phyloP scores from a whole-genome alignment of 2,797 vertebrate genomes.

The Liasis olivaceus region DNA sequence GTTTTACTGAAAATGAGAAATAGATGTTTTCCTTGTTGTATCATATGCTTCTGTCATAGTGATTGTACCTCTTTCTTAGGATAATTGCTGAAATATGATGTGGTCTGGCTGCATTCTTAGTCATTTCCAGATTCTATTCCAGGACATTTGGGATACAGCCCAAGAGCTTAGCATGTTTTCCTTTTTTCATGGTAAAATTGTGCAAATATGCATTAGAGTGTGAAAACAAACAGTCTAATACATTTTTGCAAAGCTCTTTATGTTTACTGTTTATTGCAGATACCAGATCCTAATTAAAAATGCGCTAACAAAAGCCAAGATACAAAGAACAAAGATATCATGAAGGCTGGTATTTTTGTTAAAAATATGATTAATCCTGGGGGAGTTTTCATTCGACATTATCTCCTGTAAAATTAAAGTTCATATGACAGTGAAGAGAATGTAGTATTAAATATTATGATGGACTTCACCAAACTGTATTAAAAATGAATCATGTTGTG shows the following conservation, averaged over 20 bases:
- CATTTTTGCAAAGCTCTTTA: conserved; percentile 89
- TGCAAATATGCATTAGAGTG: conserved; percentile 89
- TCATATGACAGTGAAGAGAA: conserved; percentile 53
- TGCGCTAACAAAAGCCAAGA: conserved; percentile 86
- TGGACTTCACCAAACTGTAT: conserved; percentile 35
- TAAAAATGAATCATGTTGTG: conserved; percentile 56
- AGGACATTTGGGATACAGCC: conserved; percentile 86
- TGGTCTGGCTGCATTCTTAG: conserved; percentile 82
- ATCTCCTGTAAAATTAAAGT: conserved; percentile 68
- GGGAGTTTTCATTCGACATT: conserved; percentile 66
- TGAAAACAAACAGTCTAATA: conserved; percentile 89
- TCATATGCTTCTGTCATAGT: conserved; percentile 66
- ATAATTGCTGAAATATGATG: conserved; percentile 84
- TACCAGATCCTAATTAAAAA: conserved; percentile 88
- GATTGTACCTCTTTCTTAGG: conserved; percentile 76
- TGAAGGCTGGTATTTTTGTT: conserved; percentile 73
- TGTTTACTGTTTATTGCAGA: conserved; percentile 89
- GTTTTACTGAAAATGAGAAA: conserved; percentile 62
- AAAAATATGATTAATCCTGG: conserved; percentile 78
- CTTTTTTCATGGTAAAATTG: conserved; percentile 88
- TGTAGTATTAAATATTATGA: conserved; percentile 51
- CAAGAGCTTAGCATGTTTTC: conserved; percentile 88
- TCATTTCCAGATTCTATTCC: conserved; percentile 83
- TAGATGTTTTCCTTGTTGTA: conserved; percentile 63
- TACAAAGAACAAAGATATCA: conserved; percentile 84